Evolutionary conservation across 2,113 vertebrate species (phyloP).

Genomic region (Siniperca chuatsi): DNA sequence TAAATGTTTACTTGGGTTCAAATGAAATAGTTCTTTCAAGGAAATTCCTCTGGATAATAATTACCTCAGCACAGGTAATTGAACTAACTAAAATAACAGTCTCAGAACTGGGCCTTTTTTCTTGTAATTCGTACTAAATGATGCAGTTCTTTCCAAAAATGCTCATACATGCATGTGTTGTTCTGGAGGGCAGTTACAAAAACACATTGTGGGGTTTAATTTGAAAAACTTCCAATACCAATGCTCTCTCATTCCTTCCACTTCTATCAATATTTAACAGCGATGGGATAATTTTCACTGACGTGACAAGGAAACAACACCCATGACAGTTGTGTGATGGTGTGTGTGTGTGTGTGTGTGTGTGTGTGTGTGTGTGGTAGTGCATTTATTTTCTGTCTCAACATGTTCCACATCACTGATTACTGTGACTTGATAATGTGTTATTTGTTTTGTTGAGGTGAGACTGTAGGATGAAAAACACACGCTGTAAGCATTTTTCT

Average conservation of each 20-base stretch:
- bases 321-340: background rate
- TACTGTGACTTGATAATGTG: background rate
- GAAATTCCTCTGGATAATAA: background rate
- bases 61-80: background rate
- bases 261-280: background rate
- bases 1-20: background rate
- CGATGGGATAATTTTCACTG: background rate
- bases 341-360: background rate
- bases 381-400: conserved; percentile 3
- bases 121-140: background rate
- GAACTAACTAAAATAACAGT: background rate
- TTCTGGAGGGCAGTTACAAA: background rate
- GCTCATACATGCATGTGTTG: background rate
- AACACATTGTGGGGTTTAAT: background rate
- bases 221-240: background rate
- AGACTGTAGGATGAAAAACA: background rate
- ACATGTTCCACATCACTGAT: conserved; percentile 2
- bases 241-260: background rate
- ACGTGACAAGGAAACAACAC: background rate
- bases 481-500: background rate
- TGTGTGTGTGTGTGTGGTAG: background rate
- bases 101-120: background rate
- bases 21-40: background rate
- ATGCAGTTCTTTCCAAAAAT: background rate
- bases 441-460: background rate